A percentile compares a stretch with the other conserved stretches of the same genome.
Conservation (phyloP, 2,113 vertebrate genomes). For the Sceloporus tristichus region DNA sequence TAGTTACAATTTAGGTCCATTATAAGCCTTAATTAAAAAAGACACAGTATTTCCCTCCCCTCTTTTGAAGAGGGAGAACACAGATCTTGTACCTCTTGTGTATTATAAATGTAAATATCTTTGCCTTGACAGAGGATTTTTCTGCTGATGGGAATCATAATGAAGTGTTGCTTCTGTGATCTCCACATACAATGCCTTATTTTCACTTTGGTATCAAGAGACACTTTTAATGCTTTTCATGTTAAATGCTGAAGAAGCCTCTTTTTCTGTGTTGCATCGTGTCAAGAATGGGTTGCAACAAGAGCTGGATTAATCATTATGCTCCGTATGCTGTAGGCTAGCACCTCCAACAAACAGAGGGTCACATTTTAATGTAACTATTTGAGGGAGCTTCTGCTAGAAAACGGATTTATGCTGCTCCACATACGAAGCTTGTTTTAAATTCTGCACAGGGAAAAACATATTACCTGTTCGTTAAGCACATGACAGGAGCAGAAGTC, state of each 20-base stretch:
- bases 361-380: not conserved
- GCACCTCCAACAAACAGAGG: not conserved
- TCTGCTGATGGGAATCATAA: slow-evolving; percentile 33
- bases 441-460: not conserved
- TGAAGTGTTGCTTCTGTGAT: slow-evolving; percentile 35
- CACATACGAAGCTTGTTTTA: not conserved
- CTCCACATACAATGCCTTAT: slow-evolving; percentile 27
- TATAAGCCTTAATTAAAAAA: slow-evolving; percentile 19
- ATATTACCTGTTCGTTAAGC: not conserved
- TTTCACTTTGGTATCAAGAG: slow-evolving; percentile 10
- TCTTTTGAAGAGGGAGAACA: slow-evolving; percentile 21
- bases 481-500: not conserved
- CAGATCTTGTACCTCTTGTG: slow-evolving; percentile 6
- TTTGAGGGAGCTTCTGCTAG: not conserved
- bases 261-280: not conserved
- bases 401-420: not conserved
- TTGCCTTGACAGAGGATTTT: slow-evolving; percentile 18
- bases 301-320: not conserved
- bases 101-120: slow-evolving; percentile 41
- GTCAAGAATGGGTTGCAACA: slow-evolving; percentile 1
- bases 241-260: slow-evolving; percentile 9
- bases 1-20: slow-evolving; percentile 18
- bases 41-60: not conserved
- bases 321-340: not conserved
- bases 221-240: slow-evolving; percentile 4